Conservation (phyloP, 2,888 invertebrate genomes). For the Nemurella pictetii region DNA sequence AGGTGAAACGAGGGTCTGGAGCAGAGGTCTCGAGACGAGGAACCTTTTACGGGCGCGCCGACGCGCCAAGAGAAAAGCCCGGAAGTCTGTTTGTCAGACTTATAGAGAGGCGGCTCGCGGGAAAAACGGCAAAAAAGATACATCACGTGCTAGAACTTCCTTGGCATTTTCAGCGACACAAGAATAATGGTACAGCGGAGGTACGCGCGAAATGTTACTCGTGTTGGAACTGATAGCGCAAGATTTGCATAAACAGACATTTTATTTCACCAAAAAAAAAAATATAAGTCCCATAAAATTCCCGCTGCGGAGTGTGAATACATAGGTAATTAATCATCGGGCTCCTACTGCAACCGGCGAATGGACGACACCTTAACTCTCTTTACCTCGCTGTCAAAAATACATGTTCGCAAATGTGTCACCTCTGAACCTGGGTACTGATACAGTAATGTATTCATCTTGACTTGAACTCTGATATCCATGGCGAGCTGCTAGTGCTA, state of each 20-base stretch:
- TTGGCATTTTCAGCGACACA: neutral
- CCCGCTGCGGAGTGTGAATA: neutral
- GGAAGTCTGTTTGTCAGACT: constrained; percentile 31
- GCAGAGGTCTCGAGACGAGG: constrained; percentile 17
- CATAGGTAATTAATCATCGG: constrained; percentile 1
- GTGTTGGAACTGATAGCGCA: constrained; percentile 24
- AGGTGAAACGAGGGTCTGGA: neutral
- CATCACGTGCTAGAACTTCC: neutral
- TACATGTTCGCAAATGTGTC: constrained; percentile 21
- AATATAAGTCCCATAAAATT: neutral
- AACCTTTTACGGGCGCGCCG: constrained; percentile 29
- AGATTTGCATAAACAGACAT: constrained; percentile 25
- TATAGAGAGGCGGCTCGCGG: neutral
- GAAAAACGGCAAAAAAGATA: neutral
- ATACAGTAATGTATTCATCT: constrained; percentile 21
- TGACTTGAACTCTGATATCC: neutral
- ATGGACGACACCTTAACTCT: constrained; percentile 5
- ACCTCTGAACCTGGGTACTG: constrained; percentile 25
- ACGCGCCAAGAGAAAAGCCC: constrained; percentile 34
- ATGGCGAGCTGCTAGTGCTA: neutral
- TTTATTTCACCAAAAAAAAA: constrained; percentile 3
- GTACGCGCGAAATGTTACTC: constrained; percentile 11
- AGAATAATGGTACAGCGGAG: neutral
- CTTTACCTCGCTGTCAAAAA: constrained; percentile 26
- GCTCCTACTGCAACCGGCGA: neutral